These are phyloP conservation scores for Subanguina moxae DNA, from an alignment of 1,140 invertebrate genomes.

Conservation along the genomic window DNA sequence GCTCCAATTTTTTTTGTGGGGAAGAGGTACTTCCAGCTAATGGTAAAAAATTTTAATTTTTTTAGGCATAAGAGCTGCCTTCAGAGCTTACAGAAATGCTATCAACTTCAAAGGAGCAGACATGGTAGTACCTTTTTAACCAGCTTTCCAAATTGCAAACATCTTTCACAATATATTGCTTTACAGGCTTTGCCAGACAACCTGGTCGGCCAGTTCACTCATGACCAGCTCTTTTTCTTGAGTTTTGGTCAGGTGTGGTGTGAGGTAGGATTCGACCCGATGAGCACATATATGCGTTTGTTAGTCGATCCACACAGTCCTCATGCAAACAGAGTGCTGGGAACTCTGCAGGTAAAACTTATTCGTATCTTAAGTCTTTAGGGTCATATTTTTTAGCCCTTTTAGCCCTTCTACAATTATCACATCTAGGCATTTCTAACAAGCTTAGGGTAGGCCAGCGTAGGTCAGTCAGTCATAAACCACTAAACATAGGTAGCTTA, in stretches of 20 bases:
- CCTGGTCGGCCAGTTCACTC: slow-evolving; percentile 28
- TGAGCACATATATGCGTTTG: slow-evolving; percentile 9
- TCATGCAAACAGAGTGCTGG: slow-evolving; percentile 12
- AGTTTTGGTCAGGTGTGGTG: slow-evolving; percentile 30
- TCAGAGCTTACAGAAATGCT: slow-evolving; percentile 20
- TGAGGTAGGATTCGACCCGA: background rate
- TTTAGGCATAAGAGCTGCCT: slow-evolving; percentile 15
- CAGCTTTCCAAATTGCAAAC: background rate
- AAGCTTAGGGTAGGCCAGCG: no score
- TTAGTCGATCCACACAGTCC: slow-evolving; percentile 36
- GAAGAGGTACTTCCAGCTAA: slow-evolving; percentile 3
- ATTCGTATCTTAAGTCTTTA: no score
- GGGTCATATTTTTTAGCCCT: no score
- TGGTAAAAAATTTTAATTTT: slow-evolving; percentile 16
- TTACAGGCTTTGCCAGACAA: slow-evolving; percentile 19
- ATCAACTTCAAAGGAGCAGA: slow-evolving; percentile 10
- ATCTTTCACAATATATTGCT: slow-evolving; percentile 19
- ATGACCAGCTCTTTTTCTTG: slow-evolving; percentile 49
- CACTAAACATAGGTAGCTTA: no score
- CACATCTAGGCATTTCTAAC: no score
- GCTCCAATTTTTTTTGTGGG: background rate
- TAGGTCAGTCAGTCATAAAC: no score
- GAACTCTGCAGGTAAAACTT: slow-evolving; percentile 10
- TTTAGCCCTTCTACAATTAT: no score
- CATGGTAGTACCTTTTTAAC: background rate